Evolutionary conservation across 1,140 invertebrate species (phyloP), one percentile per base, ranked within the genome.

Genomic region (Drosophila pandora): DNA sequence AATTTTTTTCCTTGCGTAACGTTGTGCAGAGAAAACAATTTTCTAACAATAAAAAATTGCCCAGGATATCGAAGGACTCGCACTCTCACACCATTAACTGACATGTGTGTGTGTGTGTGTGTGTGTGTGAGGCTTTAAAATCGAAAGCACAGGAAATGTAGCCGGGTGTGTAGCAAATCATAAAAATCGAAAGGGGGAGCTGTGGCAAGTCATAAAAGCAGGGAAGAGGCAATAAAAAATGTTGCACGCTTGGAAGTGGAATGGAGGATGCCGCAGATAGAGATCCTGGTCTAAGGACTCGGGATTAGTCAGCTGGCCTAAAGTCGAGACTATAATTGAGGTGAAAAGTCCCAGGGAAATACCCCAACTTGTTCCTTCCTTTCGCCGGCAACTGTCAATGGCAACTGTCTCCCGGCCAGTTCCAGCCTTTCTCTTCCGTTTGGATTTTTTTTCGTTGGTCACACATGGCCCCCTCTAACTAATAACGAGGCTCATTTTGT

Each of bases 401-500:
- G 39, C 39, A 54, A 59, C 52, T 58, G 22, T 28, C 59, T 54
- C 21, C 28, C 54, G 4, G 3, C 25, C 25, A 23, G 37, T 58
- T 71, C 25, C 25, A 23, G 37, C 63, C 76, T 58, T 78, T 41
- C 48, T 28, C 50, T 21, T 32, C 13, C 23, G 34, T n/a, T 37
- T 37, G 17, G 17, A 17, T 37, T 34, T 37, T 37, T 32, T 37
- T 37, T 37, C 34, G 55, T 39, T 37, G 57, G 53, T 39, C 43
- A 28, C 47, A 45, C 64, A 39, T 43, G 57, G 57, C 23, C 37
- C 13, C 12, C 23, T 28, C 45, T 53, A 85, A 77, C 81, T 87
- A 88, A 88, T 88, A 83, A 83, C 79, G 76, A 87, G 82, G 71
- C 79, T 83, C 82, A 88, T 83, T 83, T 83, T 70, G 79, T 79